Percentiles rank a stretch among this genome's conserved stretches.
Evolutionary conservation across 1,140 invertebrate genomes (phyloP).

Genomic region (Acromyrmex charruanus): DNA sequence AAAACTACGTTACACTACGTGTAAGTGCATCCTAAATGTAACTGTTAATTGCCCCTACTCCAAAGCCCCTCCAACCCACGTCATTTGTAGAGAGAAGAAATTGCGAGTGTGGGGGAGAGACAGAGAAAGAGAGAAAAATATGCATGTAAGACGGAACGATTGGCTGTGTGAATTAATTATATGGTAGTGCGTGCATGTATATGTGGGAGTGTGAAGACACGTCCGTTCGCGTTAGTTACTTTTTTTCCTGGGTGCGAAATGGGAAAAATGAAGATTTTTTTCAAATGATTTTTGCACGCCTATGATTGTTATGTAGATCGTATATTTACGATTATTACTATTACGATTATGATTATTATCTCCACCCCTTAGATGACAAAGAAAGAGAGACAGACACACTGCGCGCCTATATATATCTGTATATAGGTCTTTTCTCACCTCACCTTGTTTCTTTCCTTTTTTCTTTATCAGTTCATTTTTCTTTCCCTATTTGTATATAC

Average conservation of each 20-base stretch:
- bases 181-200: not conserved
- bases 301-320: conserved; percentile 43
- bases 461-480: conserved; percentile 37
- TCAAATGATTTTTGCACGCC: conserved; percentile 41
- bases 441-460: conserved; percentile 39
- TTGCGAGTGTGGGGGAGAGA: not conserved
- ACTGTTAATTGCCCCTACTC: conserved; percentile 76
- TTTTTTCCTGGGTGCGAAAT: conserved; percentile 34
- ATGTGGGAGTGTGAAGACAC: conserved; percentile 25
- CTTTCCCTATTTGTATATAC: conserved; percentile 53
- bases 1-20: conserved; percentile 74
- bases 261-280: conserved; percentile 16
- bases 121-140: conserved; percentile 26
- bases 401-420: conserved; percentile 72
- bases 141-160: not conserved
- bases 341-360: conserved; percentile 43
- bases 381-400: conserved; percentile 64
- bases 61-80: conserved; percentile 72
- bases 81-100: conserved; percentile 72
- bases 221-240: conserved; percentile 52
- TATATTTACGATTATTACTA: conserved; percentile 37
- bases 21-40: conserved; percentile 76
- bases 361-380: conserved; percentile 25
- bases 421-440: conserved; percentile 66
- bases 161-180: not conserved